These are phyloP conservation scores for Stictocephala bisonia DNA, from an alignment of 2,888 invertebrate species.

Conservation along the genomic window DNA sequence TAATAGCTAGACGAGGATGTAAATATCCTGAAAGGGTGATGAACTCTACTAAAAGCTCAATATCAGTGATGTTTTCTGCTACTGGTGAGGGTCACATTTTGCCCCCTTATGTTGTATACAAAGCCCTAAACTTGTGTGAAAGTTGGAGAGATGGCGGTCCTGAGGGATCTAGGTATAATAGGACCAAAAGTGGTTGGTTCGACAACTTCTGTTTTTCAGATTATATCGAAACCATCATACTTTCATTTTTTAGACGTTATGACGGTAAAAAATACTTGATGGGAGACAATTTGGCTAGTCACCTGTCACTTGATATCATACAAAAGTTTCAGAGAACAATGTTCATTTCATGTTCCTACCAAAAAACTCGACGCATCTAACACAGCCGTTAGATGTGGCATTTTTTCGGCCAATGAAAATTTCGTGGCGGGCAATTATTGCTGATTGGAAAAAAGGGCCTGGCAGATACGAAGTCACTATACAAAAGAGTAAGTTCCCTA, in stretches of 20 bases:
- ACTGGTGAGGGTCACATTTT: slow-evolving; percentile 49
- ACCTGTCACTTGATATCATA: slow-evolving; percentile 44
- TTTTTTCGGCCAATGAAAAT: slow-evolving; percentile 59
- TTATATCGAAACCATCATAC: slow-evolving; percentile 58
- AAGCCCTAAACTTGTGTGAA: slow-evolving; percentile 49
- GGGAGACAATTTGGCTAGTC: slow-evolving; percentile 60
- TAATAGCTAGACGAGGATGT: slow-evolving; percentile 51
- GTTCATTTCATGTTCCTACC: slow-evolving; percentile 62
- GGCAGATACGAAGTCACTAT: slow-evolving; percentile 39
- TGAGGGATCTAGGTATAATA: slow-evolving; percentile 55
- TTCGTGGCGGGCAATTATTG: slow-evolving; percentile 55
- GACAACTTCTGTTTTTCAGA: slow-evolving; percentile 59
- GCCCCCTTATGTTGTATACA: slow-evolving; percentile 52
- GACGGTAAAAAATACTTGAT: slow-evolving; percentile 56
- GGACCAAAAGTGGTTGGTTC: slow-evolving; percentile 61
- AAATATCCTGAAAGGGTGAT: slow-evolving; percentile 55
- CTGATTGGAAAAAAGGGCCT: slow-evolving; percentile 50
- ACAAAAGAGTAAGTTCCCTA: slow-evolving; percentile 49
- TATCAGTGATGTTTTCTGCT: slow-evolving; percentile 52
- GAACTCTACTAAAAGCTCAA: slow-evolving; percentile 50
- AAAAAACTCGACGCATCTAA: slow-evolving; percentile 60
- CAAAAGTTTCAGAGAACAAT: slow-evolving; percentile 60
- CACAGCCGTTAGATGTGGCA: slow-evolving; percentile 60
- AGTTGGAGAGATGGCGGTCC: slow-evolving; percentile 52
- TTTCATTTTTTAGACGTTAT: slow-evolving; percentile 57